Base-by-base conservation (phyloP, 2,888 invertebrate genomes). In the Limnephilus auricula region DNA sequence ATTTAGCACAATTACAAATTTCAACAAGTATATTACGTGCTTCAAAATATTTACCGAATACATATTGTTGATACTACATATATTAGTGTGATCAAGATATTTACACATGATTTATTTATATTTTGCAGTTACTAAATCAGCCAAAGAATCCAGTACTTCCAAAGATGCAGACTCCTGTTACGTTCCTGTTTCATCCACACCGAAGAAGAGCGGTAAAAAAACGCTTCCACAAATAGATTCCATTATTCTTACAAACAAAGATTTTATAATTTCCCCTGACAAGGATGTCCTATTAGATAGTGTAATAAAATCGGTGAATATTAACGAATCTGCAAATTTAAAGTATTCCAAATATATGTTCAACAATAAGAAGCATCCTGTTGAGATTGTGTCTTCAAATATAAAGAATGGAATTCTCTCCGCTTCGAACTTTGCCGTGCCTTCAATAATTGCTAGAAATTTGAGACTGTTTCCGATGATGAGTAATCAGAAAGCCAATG, bases 361-460 rank as follows among this genome's bases (percentile, higher is more conserved):
- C 40, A 37, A 18, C 37, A 50, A 65, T 2, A 86, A 50, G n/a
- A 91, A 89, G 32, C 90, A 89, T 65, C 89, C 85, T 40, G 50
- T 92, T 34, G 92, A 93, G 85, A 92, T 92, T 45, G 25, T 92
- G 2, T 90, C 91, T 18, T 89, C 93, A 10, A 90, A 91, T 80
- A 85, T 89, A 37, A 92, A 88, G 79, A 91, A 92, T 91, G 92
- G 92, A 25, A 86, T 93, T 25, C 79, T 93, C 37, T 85, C 92
- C 10, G 37, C 90, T 25, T 79, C 91, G 0, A 50, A 85, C 15
- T 37, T 82, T 37, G 79, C 82, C 34, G 90, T 93, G 30, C 93
- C 92, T 45, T 93, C 93, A 6, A 91, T 93, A n/a, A 93, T 93
- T 37, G 86, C 91, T 4, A 92, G 93, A 92, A 93, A 93, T 85